Evolutionary conservation across 2,797 vertebrate species (phyloP), one percentile per base, ranked within the genome.

Genomic region (Prunella strophiata): DNA sequence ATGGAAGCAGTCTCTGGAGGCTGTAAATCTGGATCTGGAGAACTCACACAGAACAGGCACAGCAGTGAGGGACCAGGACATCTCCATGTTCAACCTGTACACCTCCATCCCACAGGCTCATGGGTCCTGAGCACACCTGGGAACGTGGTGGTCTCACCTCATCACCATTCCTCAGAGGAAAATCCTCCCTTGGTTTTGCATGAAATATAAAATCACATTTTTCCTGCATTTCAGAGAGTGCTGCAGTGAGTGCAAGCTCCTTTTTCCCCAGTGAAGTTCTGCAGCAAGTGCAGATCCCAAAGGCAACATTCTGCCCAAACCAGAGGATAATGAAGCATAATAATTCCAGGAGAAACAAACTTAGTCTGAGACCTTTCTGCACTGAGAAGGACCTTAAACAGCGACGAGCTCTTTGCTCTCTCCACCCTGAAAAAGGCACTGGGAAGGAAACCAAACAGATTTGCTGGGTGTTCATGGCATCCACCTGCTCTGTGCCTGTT

Each of bases 81-180:
- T 26, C 40, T 42, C 85, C 48, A 3, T 1, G 7, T 25, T 30
- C 20, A 34, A 74, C 61, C 74, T 59, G 27, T 0, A 22, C 73
- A 34, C 29, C 66, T 52, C 47, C 22, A 4, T 2, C 85, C 20
- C 51, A 1, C 42, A 26, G 72, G 21, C 21, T 76, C 40, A 1
- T 0, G 0, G 27, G 43, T 45, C 65, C 81, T 22, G 1, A 43
- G 1, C 51, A 34, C 22, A 3, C 4, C 2, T 51, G 13, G 59
- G 62, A 80, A 68, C 0, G 0, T 0, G 2, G 30, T 13, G 47
- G 38, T 34, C 48, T 51, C 36, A 9, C 42, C 4, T 1, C 54
- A 32, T 2, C 17, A 6, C 52, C 38, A 34, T 34, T 34, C 51
- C 43, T 40, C 0, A 0, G 16, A 55, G 86, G 45, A 51, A 82